Conservation (phyloP, 2,797 vertebrate genomes). For the Smutsia temminckii region DNA sequence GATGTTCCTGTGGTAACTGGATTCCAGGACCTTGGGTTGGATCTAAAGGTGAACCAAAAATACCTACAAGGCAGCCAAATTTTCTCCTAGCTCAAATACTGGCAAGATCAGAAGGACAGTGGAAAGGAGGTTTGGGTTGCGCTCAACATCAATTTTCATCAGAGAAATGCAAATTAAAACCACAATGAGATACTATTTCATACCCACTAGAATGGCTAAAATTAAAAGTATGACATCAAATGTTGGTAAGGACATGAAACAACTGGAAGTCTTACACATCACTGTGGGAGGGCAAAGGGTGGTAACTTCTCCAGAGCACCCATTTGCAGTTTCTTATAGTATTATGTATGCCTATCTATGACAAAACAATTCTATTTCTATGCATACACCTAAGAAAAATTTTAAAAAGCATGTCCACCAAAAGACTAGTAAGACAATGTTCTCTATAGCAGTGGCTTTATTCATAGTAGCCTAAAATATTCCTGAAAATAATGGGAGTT, state of each 20-base stretch:
- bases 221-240: neutral
- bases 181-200: neutral
- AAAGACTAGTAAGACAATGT: neutral
- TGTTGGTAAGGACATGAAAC: neutral
- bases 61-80: neutral
- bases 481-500: neutral
- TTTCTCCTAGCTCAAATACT: neutral
- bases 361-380: neutral
- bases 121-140: neutral
- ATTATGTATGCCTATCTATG: neutral
- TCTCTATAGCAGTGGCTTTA: neutral
- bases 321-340: neutral
- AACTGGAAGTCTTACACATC: neutral
- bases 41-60: neutral
- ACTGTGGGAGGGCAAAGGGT: neutral
- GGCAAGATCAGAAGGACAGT: neutral
- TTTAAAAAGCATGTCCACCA: neutral
- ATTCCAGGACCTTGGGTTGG: neutral
- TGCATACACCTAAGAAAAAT: neutral
- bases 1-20: neutral
- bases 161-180: constrained; percentile 27
- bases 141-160: neutral
- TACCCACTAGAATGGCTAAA: neutral
- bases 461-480: neutral
- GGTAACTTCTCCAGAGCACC: neutral